Conservation (phyloP, 2,797 vertebrate species). For the Cossypha heuglini region DNA sequence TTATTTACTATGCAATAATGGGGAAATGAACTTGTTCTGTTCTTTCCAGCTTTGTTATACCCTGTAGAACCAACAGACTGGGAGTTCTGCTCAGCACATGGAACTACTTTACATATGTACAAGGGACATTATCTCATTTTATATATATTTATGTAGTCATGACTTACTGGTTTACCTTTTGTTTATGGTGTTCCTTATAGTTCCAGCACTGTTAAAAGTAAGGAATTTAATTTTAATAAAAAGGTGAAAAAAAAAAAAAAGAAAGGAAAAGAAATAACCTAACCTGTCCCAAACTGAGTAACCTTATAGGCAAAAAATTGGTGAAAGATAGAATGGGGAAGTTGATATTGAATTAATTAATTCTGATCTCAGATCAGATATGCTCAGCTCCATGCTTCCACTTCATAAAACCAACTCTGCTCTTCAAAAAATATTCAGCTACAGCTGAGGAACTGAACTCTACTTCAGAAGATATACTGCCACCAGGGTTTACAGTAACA, state of each 20-base stretch:
- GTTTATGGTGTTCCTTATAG: neutral
- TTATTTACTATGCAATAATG: neutral
- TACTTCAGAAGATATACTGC: constrained; percentile 40
- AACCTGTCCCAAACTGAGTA: neutral
- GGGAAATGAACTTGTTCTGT: neutral
- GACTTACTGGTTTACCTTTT: neutral
- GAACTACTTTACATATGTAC: neutral
- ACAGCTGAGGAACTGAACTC: neutral
- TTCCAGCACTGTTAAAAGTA: constrained; percentile 4
- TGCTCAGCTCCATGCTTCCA: neutral
- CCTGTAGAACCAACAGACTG: neutral
- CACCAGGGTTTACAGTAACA: constrained; percentile 3
- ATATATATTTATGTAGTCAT: neutral
- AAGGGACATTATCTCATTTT: neutral
- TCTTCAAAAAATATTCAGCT: constrained; percentile 12
- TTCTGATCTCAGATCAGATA: constrained; percentile 9
- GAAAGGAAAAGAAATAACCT: neutral
- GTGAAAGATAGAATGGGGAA: neutral
- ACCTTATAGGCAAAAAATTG: neutral
- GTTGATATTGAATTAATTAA: constrained; percentile 33
- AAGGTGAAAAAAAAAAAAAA: rapidly evolving
- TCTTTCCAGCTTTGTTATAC: neutral
- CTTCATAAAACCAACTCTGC: constrained; percentile 1
- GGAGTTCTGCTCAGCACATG: neutral
- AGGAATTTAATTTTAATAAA: neutral